A percentile compares a stretch with the other conserved stretches of the same genome.
phyloP scores from a whole-genome alignment of 2,888 invertebrate genomes.

The Microctonus aethiopoides region DNA sequence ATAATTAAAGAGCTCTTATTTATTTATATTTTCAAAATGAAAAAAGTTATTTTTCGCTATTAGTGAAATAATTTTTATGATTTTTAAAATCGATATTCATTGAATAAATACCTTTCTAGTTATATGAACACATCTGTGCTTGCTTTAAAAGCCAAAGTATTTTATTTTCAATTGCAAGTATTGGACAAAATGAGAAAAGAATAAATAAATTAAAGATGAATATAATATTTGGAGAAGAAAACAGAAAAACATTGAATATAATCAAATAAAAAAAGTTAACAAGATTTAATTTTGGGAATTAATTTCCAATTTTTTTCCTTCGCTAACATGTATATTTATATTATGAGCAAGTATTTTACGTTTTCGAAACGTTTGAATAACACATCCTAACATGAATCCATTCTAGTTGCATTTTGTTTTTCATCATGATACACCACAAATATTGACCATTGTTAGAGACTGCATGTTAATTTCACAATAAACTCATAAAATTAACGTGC shows the following conservation, averaged over 20 bases:
- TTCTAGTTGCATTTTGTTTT: background rate
- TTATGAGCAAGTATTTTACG: background rate
- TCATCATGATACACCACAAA: conserved; percentile 5
- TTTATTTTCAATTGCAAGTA: background rate
- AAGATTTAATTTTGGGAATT: background rate
- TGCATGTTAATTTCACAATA: background rate
- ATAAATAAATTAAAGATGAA: background rate
- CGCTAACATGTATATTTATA: background rate
- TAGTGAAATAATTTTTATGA: background rate
- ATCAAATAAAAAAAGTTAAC: background rate
- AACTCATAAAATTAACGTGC: conserved; percentile 1
- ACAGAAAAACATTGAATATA: background rate
- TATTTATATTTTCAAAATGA: no score
- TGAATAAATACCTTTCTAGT: background rate
- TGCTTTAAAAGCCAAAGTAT: background rate
- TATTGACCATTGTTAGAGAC: background rate
- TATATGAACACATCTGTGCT: background rate
- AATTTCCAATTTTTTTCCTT: background rate
- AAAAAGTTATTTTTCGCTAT: no score
- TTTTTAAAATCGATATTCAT: background rate
- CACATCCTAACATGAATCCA: no score
- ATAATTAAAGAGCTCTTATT: no score
- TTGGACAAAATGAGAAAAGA: background rate
- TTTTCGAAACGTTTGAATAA: background rate
- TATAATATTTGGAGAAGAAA: background rate